Percentiles rank a stretch among this genome's conserved stretches.
Conservation (phyloP, 2,888 invertebrate genomes). For the Folsomia manolachei region DNA sequence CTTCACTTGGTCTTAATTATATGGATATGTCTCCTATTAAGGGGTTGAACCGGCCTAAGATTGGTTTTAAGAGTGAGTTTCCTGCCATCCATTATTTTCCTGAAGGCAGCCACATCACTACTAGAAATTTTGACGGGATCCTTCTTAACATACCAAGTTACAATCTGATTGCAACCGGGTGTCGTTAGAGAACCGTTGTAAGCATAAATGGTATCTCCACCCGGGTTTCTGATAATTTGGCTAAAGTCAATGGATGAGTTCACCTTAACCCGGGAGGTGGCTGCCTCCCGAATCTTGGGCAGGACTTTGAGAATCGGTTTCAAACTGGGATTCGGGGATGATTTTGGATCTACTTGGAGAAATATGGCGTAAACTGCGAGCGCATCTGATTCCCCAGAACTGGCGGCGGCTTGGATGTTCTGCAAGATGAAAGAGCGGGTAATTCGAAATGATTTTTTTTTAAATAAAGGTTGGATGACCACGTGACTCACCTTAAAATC, state of each 20-base stretch:
- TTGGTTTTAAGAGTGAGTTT: not conserved
- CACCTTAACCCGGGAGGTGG: not conserved
- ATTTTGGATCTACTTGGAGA: not conserved
- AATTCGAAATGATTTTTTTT: too few relatives aligned
- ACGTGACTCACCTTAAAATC: too few relatives aligned
- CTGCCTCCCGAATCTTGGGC: not conserved
- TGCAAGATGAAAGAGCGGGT: too few relatives aligned
- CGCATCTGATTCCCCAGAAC: not conserved
- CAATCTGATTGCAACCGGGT: not conserved
- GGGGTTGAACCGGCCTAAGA: not conserved
- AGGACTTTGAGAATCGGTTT: not conserved
- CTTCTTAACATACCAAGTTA: not conserved
- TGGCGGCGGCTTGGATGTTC: not conserved
- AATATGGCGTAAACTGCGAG: not conserved
- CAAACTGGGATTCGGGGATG: not conserved
- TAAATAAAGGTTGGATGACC: not conserved
- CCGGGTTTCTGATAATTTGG: not conserved
- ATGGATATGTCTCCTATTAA: not conserved
- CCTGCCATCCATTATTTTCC: not conserved
- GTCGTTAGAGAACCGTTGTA: not conserved
- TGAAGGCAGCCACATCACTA: not conserved
- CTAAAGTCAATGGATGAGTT: not conserved
- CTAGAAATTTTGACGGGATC: not conserved
- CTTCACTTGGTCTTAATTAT: not conserved
- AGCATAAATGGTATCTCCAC: not conserved